phyloP scores from a whole-genome alignment of 1,140 invertebrate species.

The Radopholus similis region DNA sequence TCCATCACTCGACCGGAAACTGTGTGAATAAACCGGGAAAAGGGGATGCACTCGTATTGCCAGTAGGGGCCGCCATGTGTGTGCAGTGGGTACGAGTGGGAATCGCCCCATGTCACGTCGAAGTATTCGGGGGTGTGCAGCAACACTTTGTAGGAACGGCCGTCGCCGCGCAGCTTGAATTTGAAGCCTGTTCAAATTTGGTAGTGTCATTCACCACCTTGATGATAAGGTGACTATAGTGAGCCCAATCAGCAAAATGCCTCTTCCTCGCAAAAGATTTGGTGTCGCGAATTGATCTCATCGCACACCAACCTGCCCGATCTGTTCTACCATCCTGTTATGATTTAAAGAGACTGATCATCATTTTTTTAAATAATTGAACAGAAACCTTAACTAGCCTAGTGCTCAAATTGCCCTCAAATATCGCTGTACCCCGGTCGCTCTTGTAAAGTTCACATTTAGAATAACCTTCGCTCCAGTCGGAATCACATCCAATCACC shows the following conservation, averaged over 20 bases:
- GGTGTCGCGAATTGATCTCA: conserved; percentile 26
- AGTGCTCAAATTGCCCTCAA: conserved; percentile 24
- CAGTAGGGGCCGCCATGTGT: conserved; percentile 59
- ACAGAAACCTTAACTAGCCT: conserved; percentile 27
- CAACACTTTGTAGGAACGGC: conserved; percentile 56
- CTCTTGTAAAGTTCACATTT: conserved; percentile 30
- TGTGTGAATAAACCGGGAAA: conserved; percentile 56
- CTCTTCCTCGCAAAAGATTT: conserved; percentile 31
- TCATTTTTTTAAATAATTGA: background rate
- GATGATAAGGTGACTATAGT: conserved; percentile 39
- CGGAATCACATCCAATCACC: conserved; percentile 42
- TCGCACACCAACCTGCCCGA: conserved; percentile 40
- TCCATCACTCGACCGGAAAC: conserved; percentile 52
- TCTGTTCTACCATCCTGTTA: conserved; percentile 40
- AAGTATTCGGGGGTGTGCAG: conserved; percentile 46
- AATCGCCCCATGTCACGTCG: conserved; percentile 56
- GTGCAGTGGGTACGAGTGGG: conserved; percentile 51
- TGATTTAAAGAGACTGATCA: background rate
- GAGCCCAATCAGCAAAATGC: conserved; percentile 24
- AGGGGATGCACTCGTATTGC: conserved; percentile 58
- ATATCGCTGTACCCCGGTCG: conserved; percentile 31
- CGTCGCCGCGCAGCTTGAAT: conserved; percentile 54
- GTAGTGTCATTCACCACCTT: conserved; percentile 21
- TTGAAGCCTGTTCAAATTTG: too few species aligned
- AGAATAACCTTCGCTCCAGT: conserved; percentile 47